A percentile compares a stretch with the other conserved stretches of the same genome.
These are phyloP conservation scores for Piscicola geometra DNA, from an alignment of 2,888 invertebrate species.

Conservation along the genomic window DNA sequence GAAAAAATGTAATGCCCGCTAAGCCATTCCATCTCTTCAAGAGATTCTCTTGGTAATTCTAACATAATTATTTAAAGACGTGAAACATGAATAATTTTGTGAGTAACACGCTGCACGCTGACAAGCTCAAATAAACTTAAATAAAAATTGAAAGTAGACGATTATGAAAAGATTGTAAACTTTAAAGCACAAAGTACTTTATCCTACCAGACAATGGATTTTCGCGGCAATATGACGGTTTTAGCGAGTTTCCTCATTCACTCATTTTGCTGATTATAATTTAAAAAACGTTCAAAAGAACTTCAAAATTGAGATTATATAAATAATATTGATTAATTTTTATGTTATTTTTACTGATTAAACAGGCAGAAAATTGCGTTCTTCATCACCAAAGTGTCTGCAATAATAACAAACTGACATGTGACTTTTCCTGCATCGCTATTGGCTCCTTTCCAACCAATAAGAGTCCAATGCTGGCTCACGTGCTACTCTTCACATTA, in stretches of 20 bases:
- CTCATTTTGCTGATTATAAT: neutral
- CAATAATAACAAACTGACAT: conserved; percentile 4
- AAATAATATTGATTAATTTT: neutral
- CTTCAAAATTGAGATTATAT: neutral
- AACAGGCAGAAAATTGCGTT: neutral
- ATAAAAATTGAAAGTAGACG: too few species aligned
- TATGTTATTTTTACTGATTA: neutral
- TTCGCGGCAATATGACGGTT: conserved; percentile 14
- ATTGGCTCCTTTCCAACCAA: neutral
- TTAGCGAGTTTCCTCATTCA: neutral
- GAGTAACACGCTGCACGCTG: too few species aligned
- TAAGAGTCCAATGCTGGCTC: neutral
- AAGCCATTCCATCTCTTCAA: too few species aligned
- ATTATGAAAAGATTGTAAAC: too few species aligned
- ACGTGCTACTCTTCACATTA: too few species aligned
- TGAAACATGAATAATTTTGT: too few species aligned
- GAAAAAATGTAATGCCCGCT: too few species aligned
- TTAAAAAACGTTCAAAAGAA: neutral
- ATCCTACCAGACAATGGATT: neutral
- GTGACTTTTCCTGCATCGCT: neutral
- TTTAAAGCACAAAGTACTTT: too few species aligned
- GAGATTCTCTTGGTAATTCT: too few species aligned
- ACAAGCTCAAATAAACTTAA: too few species aligned
- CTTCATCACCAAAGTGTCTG: conserved; percentile 9
- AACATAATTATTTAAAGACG: too few species aligned